These are phyloP conservation scores for Portevinia maculata DNA, from an alignment of 2,888 invertebrate genomes.

Conservation along the genomic window DNA sequence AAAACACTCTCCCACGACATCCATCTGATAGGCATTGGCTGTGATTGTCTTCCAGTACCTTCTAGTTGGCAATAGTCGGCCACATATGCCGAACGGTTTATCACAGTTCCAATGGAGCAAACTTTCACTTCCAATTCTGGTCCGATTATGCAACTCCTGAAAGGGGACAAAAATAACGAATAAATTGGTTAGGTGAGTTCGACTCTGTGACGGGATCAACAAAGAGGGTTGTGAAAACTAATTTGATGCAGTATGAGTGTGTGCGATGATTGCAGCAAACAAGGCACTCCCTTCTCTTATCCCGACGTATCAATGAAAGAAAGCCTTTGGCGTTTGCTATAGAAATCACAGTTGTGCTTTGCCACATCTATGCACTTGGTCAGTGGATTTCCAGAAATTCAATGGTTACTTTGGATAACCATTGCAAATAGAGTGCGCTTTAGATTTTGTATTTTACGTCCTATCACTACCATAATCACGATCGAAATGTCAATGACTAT, in stretches of 20 bases:
- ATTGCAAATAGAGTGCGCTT: conserved; percentile 32
- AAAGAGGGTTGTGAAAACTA: conserved; percentile 44
- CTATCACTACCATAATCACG: conserved; percentile 24
- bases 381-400: conserved; percentile 41
- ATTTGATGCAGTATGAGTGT: conserved; percentile 61
- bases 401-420: conserved; percentile 64
- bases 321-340: conserved; percentile 51
- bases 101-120: conserved; percentile 88
- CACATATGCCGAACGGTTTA: conserved; percentile 87
- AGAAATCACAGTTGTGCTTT: conserved; percentile 46
- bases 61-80: conserved; percentile 92
- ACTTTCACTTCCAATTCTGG: conserved; percentile 89
- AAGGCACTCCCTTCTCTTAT: not conserved
- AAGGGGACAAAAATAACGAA: conserved; percentile 74
- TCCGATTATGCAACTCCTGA: conserved; percentile 93
- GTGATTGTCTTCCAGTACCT: conserved; percentile 84
- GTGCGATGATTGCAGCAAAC: conserved; percentile 13
- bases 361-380: conserved; percentile 21
- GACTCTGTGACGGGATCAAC: conserved; percentile 5
- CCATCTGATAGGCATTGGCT: conserved; percentile 91
- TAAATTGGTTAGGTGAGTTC: conserved; percentile 36
- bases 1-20: conserved; percentile 94
- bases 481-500: conserved; percentile 46
- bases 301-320: conserved; percentile 8
- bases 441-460: not conserved